Evolutionary conservation across 1,140 invertebrate genomes (phyloP).

Genomic region (Goniozus legneri): DNA sequence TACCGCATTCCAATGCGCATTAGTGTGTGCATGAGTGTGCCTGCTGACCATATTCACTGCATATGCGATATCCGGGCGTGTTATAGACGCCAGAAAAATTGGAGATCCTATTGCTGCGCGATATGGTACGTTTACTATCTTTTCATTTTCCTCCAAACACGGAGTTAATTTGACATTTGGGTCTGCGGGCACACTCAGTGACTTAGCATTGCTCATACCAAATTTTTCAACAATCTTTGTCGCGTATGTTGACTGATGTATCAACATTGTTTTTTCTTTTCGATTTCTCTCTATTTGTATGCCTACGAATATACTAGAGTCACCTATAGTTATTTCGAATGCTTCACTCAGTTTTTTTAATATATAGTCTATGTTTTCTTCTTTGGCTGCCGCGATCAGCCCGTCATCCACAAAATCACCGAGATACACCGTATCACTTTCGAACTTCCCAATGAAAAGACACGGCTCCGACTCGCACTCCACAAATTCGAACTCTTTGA

Average conservation of each 20-base stretch:
- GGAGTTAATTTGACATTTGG: conserved; percentile 21
- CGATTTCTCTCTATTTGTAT: conserved; percentile 11
- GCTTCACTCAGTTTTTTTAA: conserved; percentile 1
- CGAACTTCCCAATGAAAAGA: not conserved
- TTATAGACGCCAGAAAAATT: conserved; percentile 12
- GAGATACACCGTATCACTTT: conserved; percentile 3
- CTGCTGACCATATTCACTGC: conserved; percentile 14
- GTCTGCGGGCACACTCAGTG: conserved; percentile 9
- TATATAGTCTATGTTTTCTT: conserved; percentile 1
- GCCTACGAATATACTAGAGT: conserved; percentile 10
- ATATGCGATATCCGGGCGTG: conserved; percentile 18
- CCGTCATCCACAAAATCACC: conserved; percentile 19
- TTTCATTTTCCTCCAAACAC: not conserved
- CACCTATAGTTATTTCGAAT: conserved; percentile 13
- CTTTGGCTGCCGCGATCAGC: conserved; percentile 2
- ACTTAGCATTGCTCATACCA: conserved; percentile 5
- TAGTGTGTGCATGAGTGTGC: conserved; percentile 3
- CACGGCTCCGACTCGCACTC: conserved; percentile 13
- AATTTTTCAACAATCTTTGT: conserved; percentile 11
- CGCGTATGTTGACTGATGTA: conserved; percentile 10
- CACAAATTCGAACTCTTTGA: not conserved
- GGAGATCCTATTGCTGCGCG: conserved; percentile 15
- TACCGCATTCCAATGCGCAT: conserved; percentile 14
- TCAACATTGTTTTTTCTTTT: not conserved
- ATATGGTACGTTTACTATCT: conserved; percentile 8